Conservation (phyloP, 1,140 invertebrate genomes). For the Eumeta japonica region DNA sequence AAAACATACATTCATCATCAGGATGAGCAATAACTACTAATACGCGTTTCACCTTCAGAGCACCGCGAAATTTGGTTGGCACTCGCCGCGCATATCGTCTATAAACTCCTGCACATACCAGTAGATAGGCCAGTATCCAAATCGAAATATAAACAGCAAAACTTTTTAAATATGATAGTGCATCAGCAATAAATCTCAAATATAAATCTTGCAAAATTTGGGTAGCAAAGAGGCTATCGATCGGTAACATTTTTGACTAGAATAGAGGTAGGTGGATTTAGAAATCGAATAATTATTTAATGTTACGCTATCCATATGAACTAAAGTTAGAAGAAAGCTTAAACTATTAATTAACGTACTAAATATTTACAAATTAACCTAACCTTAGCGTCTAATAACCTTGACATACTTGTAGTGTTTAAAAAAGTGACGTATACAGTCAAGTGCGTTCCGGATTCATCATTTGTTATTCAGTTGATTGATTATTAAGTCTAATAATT, state of each 20-base stretch:
- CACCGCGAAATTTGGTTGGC: slow-evolving; percentile 35
- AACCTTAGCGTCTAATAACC: too few species aligned
- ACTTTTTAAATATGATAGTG: slow-evolving; percentile 39
- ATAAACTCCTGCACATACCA: slow-evolving; percentile 45
- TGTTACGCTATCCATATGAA: too few species aligned
- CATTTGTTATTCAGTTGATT: too few species aligned
- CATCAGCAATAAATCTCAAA: slow-evolving; percentile 34
- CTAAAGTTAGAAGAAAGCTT: too few species aligned
- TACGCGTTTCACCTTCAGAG: slow-evolving; percentile 59
- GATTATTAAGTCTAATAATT: too few species aligned
- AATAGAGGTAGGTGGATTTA: too few species aligned
- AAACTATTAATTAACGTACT: too few species aligned
- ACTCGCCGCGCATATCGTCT: slow-evolving; percentile 41
- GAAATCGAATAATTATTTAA: too few species aligned
- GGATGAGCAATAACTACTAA: slow-evolving; percentile 90
- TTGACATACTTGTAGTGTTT: too few species aligned
- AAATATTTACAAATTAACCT: too few species aligned
- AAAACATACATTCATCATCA: slow-evolving; percentile 98
- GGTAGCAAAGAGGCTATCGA: slow-evolving; percentile 22
- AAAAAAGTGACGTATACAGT: too few species aligned
- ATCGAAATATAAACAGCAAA: slow-evolving; percentile 42
- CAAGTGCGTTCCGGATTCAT: too few species aligned
- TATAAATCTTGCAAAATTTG: slow-evolving; percentile 39
- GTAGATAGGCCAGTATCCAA: slow-evolving; percentile 41
- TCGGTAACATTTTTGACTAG: slow-evolving; percentile 48